These are phyloP conservation scores for Heliothis subflexa DNA, from an alignment of 1,140 invertebrate species.

Conservation along the genomic window DNA sequence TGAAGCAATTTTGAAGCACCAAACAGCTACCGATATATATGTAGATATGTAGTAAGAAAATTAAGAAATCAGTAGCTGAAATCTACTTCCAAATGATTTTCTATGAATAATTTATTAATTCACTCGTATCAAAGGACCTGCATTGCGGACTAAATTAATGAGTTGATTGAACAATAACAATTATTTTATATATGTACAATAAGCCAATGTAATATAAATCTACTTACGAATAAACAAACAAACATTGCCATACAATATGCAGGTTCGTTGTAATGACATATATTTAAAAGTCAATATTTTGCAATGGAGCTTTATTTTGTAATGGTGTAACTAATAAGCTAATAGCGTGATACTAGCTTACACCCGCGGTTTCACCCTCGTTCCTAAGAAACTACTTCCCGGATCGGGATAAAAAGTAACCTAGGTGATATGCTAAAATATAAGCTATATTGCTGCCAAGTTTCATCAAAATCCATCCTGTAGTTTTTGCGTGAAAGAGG, in stretches of 20 bases:
- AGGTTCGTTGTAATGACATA: slow-evolving; percentile 28
- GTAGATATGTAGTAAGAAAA: no score
- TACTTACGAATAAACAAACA: slow-evolving; percentile 6
- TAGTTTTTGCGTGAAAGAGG: no score
- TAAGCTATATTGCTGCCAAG: no score
- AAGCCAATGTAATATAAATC: neutral
- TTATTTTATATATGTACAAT: neutral
- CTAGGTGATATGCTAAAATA: no score
- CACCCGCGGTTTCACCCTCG: neutral
- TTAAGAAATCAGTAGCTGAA: no score
- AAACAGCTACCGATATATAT: no score
- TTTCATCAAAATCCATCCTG: no score
- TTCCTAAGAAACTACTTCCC: neutral
- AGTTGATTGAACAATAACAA: neutral
- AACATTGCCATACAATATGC: slow-evolving; percentile 20
- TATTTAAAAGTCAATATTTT: slow-evolving; percentile 47
- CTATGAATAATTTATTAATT: no score
- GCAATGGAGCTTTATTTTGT: neutral
- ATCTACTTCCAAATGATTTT: no score
- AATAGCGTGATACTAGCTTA: neutral
- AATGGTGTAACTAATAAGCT: neutral
- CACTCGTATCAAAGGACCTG: no score
- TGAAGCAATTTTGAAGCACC: no score
- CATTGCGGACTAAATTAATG: no score
- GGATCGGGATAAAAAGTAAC: neutral